Base-by-base conservation (phyloP, 1,140 invertebrate genomes). In the Pachyrhynchus sulphureomaculatus region DNA sequence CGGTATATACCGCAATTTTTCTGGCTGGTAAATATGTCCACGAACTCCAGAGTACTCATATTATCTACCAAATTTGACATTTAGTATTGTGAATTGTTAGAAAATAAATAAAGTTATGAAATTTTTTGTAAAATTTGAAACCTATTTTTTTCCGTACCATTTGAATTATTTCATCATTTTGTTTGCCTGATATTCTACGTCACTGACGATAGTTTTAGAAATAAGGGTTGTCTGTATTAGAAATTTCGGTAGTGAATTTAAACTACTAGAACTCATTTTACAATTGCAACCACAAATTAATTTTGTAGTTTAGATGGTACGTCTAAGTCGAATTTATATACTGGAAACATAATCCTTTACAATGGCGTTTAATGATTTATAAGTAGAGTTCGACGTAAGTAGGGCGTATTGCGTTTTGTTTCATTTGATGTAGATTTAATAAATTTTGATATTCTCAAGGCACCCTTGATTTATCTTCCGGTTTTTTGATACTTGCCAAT, bases 281-380 rank as follows among this genome's bases (percentile, higher is more conserved):
- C 45, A 52, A 59, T 51, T 52, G 56, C 36, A 51, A 41, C 47
- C 45, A 15, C 56, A 59, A 49, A 59, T 59, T 59, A 59, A 59
- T 59, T 59, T 41, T 32, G 36, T 29, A 59, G 33, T 59, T 52
- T 59, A 59, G 29, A 51, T 51, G 45, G 49, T 51, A 51, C 47
- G 32, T 59, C 21, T 59, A n/a, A 20, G 56, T 52, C 23, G 34
- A 24, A 59, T 51, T 59, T 51, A 39, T 57, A 57, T 24, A 57
- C 41, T 36, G n/a, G 10, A 37, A 57, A 20, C 47, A 39, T 49
- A 59, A 51, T 59, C 32, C 47, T 59, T 36, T 59, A 32, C 36
- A 20, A 39, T 23, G 21, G 37, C 34, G 24, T 51, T 39, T 33
- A 23, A 59, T 59, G 56, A 59, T 59, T 59, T 59, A 59, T 49